A percentile compares a stretch with the other conserved stretches of the same genome.
These are phyloP conservation scores for Drosophila equinoxialis DNA, from an alignment of 1,140 invertebrate species.

Conservation along the genomic window DNA sequence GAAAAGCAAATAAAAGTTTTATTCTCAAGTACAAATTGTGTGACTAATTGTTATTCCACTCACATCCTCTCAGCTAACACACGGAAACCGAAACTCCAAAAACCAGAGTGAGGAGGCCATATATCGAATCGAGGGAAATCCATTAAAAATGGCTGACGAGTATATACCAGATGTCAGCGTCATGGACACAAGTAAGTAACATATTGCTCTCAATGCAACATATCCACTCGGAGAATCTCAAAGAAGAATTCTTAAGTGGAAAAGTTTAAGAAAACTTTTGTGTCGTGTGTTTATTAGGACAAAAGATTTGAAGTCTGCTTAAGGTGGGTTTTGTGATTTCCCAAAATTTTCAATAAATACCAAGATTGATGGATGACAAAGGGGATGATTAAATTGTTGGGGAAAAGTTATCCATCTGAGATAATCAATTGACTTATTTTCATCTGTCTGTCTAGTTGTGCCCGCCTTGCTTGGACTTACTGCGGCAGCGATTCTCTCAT, in stretches of 20 bases:
- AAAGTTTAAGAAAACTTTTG: not conserved
- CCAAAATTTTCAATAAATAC: no score
- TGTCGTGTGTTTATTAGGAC: not conserved
- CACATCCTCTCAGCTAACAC: slow-evolving; percentile 48
- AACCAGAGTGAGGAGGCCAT: slow-evolving; percentile 24
- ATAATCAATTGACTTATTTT: not conserved
- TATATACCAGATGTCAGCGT: slow-evolving; percentile 78
- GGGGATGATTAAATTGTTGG: no score
- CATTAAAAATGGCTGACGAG: slow-evolving; percentile 77
- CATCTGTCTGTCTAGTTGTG: slow-evolving; percentile 53
- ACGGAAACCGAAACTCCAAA: slow-evolving; percentile 16
- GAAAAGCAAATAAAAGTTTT: slow-evolving; percentile 31
- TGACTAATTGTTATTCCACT: slow-evolving; percentile 61
- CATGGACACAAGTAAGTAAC: slow-evolving; percentile 82
- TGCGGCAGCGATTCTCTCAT: slow-evolving; percentile 73
- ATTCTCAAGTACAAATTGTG: slow-evolving; percentile 18
- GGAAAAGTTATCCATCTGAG: no score
- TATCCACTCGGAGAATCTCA: not conserved
- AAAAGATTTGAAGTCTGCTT: not conserved
- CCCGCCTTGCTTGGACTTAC: slow-evolving; percentile 78
- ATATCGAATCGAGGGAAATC: slow-evolving; percentile 42
- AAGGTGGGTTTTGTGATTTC: no score
- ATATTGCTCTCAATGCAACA: slow-evolving; percentile 51
- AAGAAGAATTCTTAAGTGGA: slow-evolving; percentile 38
- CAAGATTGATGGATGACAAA: no score